These are phyloP conservation scores for Tarsius wallacei DNA, from an alignment of 2,797 vertebrate genomes.

Conservation along the genomic window DNA sequence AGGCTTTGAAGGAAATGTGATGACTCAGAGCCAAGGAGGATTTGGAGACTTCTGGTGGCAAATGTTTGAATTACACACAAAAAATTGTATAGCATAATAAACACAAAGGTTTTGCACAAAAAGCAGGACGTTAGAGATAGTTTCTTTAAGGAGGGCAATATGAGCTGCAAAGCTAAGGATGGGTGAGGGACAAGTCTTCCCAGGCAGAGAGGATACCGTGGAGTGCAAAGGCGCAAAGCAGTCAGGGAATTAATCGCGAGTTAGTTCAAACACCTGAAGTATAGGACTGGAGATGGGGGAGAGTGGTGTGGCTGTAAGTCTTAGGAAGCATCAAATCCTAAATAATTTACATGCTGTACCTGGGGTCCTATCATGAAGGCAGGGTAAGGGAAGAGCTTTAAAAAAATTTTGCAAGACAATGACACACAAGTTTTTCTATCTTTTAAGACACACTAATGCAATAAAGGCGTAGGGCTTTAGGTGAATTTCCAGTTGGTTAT, in stretches of 20 bases:
- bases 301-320: not conserved
- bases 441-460: not conserved
- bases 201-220: fast-evolving
- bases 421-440: not conserved
- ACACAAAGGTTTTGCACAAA: not conserved
- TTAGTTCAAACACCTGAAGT: not conserved
- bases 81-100: not conserved
- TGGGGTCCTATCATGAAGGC: not conserved
- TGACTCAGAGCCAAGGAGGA: not conserved
- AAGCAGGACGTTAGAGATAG: not conserved
- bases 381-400: not conserved
- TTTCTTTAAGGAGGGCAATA: not conserved
- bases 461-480: not conserved
- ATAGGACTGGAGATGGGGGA: not conserved
- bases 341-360: not conserved
- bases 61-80: not conserved
- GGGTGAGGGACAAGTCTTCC: not conserved
- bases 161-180: not conserved
- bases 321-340: not conserved
- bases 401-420: not conserved
- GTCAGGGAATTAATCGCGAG: not conserved
- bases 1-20: not conserved
- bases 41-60: not conserved
- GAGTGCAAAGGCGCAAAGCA: not conserved
- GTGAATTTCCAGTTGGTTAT: not conserved